Conservation (phyloP, 1,140 invertebrate genomes). For the Heliothis virescens region DNA sequence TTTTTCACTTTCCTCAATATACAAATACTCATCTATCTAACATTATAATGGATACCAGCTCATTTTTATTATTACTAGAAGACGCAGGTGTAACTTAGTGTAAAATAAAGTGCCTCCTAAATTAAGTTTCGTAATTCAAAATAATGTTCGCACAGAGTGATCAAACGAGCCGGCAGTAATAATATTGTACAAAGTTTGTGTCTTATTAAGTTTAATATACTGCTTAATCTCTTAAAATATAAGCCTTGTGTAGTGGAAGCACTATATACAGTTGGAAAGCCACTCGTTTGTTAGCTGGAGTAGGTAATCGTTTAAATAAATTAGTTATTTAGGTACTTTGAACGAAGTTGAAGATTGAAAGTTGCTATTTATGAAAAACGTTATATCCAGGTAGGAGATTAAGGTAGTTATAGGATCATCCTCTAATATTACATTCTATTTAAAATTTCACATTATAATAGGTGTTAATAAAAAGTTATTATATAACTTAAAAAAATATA, state of each 20-base stretch:
- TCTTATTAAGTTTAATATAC: conserved; percentile 12
- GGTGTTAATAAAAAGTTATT: not conserved
- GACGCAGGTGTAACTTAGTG: not conserved
- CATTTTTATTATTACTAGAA: too few species aligned
- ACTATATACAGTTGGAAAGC: not conserved
- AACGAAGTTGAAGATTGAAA: not conserved
- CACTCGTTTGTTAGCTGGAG: not conserved
- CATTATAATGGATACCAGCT: too few species aligned
- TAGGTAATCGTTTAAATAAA: not conserved
- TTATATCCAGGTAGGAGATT: too few species aligned
- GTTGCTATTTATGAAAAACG: not conserved
- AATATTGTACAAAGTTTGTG: not conserved
- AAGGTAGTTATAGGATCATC: too few species aligned
- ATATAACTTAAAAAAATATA: not conserved
- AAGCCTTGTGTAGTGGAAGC: not conserved
- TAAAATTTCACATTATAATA: too few species aligned
- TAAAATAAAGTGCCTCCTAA: not conserved
- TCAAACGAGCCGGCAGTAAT: not conserved
- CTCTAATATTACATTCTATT: too few species aligned
- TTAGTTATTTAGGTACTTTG: not conserved
- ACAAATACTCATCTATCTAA: not conserved
- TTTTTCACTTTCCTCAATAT: too few species aligned
- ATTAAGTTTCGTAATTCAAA: not conserved
- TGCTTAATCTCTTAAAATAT: conserved; percentile 23
- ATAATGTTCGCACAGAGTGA: not conserved